A percentile compares a stretch with the other conserved stretches of the same genome.
phyloP scores from a whole-genome alignment of 2,797 vertebrate species.

The Eulemur mongoz region DNA sequence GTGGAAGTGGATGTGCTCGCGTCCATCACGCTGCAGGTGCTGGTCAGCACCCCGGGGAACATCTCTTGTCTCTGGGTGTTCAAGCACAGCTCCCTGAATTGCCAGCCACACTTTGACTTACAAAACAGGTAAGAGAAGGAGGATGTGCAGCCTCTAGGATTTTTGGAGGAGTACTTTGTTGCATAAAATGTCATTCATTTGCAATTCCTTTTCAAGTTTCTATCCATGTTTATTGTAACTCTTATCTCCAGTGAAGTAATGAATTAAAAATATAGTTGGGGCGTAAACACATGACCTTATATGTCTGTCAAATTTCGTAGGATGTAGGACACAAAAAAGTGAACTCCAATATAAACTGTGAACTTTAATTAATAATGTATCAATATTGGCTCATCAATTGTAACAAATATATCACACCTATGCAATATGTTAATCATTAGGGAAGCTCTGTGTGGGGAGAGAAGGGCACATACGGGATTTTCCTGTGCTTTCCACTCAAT shows the following conservation, averaged over 20 bases:
- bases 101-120: conserved; percentile 75
- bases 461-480: background rate
- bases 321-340: background rate
- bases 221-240: background rate
- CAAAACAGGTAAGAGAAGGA: conserved; percentile 80
- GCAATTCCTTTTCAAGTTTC: conserved; percentile 27
- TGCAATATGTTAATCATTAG: background rate
- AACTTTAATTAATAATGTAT: background rate
- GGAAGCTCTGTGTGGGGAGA: background rate
- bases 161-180: background rate
- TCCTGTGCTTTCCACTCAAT: background rate
- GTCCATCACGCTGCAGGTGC: conserved; percentile 81
- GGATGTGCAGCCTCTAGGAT: background rate
- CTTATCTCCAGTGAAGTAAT: background rate
- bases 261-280: background rate
- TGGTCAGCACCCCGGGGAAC: conserved; percentile 79
- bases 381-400: background rate
- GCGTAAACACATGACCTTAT: background rate
- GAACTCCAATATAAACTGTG: background rate
- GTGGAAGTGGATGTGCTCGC: conserved; percentile 81
- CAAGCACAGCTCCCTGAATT: conserved; percentile 74
- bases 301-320: background rate
- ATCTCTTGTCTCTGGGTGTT: conserved; percentile 85
- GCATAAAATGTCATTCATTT: background rate
- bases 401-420: background rate